Evolutionary conservation across 2,797 vertebrate species (phyloP).

Genomic region (Esox lucius): DNA sequence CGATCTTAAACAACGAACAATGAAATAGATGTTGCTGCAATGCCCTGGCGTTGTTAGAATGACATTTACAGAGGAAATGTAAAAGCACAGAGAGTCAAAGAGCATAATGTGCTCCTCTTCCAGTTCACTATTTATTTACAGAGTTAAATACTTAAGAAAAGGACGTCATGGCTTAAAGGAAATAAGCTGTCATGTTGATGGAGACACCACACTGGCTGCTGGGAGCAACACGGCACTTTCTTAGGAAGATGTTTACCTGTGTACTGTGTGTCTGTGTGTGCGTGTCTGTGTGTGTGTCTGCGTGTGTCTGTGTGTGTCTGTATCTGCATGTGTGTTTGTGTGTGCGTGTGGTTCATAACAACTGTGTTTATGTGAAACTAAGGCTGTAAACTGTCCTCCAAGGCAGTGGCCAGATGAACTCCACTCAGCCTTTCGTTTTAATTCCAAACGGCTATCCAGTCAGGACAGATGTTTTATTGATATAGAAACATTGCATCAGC

Average conservation of each 20-base stretch:
- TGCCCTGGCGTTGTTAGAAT: background rate
- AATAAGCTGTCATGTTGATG: background rate
- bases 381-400: constrained; percentile 53
- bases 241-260: constrained; percentile 69
- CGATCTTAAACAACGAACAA: background rate
- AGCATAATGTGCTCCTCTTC: background rate
- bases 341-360: constrained; percentile 44
- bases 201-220: constrained; percentile 49
- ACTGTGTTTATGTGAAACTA: constrained; percentile 49
- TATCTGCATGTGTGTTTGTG: constrained; percentile 9
- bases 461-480: constrained; percentile 42
- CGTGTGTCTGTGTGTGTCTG: constrained; percentile 27
- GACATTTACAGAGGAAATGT: constrained; percentile 1
- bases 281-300: constrained; percentile 42
- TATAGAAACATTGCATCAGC: constrained; percentile 10
- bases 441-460: constrained; percentile 49
- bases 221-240: constrained; percentile 52
- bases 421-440: constrained; percentile 60
- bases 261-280: constrained; percentile 29
- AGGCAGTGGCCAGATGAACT: constrained; percentile 62
- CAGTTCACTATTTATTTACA: background rate
- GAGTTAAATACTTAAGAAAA: background rate
- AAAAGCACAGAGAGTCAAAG: background rate
- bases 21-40: background rate
- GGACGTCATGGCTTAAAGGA: background rate